A percentile compares a stretch with the other conserved stretches of the same genome.
Conservation (phyloP, 1,140 invertebrate species). For the Piezodorus guildinii region DNA sequence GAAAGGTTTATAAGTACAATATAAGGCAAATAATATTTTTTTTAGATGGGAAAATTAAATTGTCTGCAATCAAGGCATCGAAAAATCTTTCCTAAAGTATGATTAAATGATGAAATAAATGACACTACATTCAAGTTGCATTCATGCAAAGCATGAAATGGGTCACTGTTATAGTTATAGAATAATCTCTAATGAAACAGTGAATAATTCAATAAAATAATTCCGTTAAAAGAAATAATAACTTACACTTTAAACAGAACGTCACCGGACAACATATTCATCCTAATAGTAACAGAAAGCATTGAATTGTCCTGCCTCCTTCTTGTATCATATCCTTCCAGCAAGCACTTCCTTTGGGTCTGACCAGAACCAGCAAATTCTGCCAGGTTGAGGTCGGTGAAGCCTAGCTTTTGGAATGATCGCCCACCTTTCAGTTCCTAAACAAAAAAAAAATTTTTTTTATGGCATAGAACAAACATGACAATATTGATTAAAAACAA, state of each 20-base stretch:
- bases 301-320: slow-evolving; percentile 92
- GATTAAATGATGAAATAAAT: no score
- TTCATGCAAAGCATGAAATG: no score
- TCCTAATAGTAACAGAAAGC: slow-evolving; percentile 76
- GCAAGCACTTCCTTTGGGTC: slow-evolving; percentile 67
- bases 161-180: no score
- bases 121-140: no score
- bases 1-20: no score
- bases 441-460: slow-evolving; percentile 12
- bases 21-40: no score
- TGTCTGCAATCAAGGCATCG: no score
- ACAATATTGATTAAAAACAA: no score
- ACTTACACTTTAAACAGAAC: slow-evolving; percentile 95
- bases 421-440: slow-evolving; percentile 75
- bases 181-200: no score
- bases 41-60: no score
- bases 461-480: neutral
- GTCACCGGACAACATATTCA: slow-evolving; percentile 89
- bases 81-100: no score
- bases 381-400: slow-evolving; percentile 90
- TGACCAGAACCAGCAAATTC: slow-evolving; percentile 91
- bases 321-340: slow-evolving; percentile 87
- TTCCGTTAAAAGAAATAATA: neutral
- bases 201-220: no score
- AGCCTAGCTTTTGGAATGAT: slow-evolving; percentile 91